Evolutionary conservation across 1,140 invertebrate genomes (phyloP).

Genomic region (Zophobas atratus): DNA sequence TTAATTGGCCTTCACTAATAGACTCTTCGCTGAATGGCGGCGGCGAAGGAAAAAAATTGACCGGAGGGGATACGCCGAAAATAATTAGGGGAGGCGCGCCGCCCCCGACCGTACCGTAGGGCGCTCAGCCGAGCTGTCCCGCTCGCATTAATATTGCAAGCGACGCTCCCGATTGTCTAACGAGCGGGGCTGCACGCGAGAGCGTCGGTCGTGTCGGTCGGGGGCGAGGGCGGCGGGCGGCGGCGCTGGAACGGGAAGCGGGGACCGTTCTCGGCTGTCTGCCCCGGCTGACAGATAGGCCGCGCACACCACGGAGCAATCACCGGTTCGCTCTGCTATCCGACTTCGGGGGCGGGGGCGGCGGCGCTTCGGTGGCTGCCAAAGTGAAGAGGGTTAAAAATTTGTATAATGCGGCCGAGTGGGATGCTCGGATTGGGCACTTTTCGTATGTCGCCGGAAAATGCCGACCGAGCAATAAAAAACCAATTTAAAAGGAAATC

Average conservation of each 20-base stretch:
- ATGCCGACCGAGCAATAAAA: too few species aligned
- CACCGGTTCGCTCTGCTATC: constrained; percentile 22
- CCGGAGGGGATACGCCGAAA: constrained; percentile 43
- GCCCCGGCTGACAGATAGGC: constrained; percentile 53
- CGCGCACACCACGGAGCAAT: constrained; percentile 46
- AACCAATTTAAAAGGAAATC: too few species aligned
- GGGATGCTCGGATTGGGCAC: too few species aligned
- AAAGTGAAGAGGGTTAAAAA: too few species aligned
- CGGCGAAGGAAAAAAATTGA: constrained; percentile 29
- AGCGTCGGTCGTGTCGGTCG: constrained; percentile 49
- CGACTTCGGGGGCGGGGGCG: constrained; percentile 11
- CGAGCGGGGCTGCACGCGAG: constrained; percentile 58
- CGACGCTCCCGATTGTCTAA: constrained; percentile 63
- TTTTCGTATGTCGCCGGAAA: too few species aligned
- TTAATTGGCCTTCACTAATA: constrained; percentile 3
- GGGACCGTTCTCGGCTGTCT: constrained; percentile 45
- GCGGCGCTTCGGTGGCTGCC: too few species aligned
- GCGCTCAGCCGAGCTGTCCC: constrained; percentile 48
- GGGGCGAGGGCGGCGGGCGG: constrained; percentile 35
- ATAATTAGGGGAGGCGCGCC: constrained; percentile 30
- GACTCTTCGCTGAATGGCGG: background rate
- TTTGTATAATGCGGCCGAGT: too few species aligned
- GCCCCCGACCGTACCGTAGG: background rate
- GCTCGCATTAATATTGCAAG: constrained; percentile 61
- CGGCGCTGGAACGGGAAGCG: constrained; percentile 21